Percentiles rank a stretch among this genome's conserved stretches.
These are phyloP conservation scores for Latrodectus hesperus DNA, from an alignment of 2,888 invertebrate species.

Conservation along the genomic window DNA sequence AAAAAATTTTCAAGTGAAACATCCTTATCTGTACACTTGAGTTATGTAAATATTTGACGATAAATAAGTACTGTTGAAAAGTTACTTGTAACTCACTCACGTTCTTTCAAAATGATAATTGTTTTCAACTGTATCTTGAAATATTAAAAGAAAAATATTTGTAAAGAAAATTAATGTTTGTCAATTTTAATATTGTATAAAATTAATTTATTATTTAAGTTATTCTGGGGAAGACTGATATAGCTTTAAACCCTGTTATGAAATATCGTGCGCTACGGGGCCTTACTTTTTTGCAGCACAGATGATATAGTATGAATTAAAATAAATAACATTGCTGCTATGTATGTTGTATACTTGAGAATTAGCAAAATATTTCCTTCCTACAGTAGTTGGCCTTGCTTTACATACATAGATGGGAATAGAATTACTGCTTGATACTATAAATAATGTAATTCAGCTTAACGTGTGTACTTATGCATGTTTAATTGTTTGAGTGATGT, in stretches of 20 bases:
- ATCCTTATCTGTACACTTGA: too few species aligned
- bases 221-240: too few species aligned
- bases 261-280: slow-evolving; percentile 60
- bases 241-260: slow-evolving; percentile 54
- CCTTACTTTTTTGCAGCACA: slow-evolving; percentile 63
- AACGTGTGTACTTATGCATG: slow-evolving; percentile 51
- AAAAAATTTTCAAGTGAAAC: too few species aligned
- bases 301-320: slow-evolving; percentile 7
- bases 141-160: too few species aligned
- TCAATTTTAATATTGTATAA: too few species aligned
- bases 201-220: too few species aligned
- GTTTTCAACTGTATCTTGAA: too few species aligned
- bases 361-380: slow-evolving; percentile 4
- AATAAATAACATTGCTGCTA: not conserved
- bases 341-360: slow-evolving; percentile 14
- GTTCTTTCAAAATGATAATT: too few species aligned
- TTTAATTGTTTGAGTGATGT: slow-evolving; percentile 28
- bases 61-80: too few species aligned
- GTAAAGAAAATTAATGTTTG: too few species aligned
- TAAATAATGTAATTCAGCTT: slow-evolving; percentile 21
- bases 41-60: too few species aligned
- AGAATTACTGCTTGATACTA: slow-evolving; percentile 9
- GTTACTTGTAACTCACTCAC: too few species aligned
- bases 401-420: slow-evolving; percentile 16
- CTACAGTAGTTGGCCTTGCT: slow-evolving; percentile 12